phyloP scores from a whole-genome alignment of 2,113 vertebrate genomes.

The Cryptomyrus ogoouensis region DNA sequence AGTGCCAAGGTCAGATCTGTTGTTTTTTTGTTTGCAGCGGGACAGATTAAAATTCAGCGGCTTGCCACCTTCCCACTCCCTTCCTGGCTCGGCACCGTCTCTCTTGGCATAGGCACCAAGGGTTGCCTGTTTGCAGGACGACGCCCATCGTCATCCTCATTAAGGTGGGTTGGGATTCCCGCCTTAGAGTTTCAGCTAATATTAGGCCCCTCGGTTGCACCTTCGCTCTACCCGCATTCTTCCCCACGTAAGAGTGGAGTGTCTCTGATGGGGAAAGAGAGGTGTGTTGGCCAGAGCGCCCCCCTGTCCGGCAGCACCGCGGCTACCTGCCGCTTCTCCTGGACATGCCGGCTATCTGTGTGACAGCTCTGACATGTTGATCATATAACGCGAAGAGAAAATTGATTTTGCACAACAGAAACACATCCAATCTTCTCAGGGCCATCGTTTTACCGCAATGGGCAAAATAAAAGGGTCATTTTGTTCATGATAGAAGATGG shows the following conservation, averaged over 20 bases:
- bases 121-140: constrained; percentile 56
- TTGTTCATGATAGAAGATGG: constrained; percentile 78
- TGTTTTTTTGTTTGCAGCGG: constrained; percentile 69
- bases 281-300: constrained; percentile 43
- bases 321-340: constrained; percentile 68
- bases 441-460: constrained; percentile 98
- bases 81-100: constrained; percentile 42
- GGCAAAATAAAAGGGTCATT: constrained; percentile 99
- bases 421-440: constrained; percentile 93
- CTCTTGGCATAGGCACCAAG: constrained; percentile 58
- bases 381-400: constrained; percentile 87
- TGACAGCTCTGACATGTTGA: constrained; percentile 83
- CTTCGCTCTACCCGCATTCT: constrained; percentile 37
- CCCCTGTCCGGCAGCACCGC: constrained; percentile 48
- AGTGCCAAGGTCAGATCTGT: constrained; percentile 67
- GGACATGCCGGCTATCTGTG: constrained; percentile 74
- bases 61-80: constrained; percentile 35
- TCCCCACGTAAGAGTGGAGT: constrained; percentile 35
- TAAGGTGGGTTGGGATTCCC: constrained; percentile 45
- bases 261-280: constrained; percentile 23
- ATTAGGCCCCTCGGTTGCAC: constrained; percentile 43
- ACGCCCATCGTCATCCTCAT: constrained; percentile 65
- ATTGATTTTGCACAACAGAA: constrained; percentile 94
- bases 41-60: constrained; percentile 62
- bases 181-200: constrained; percentile 56